Evolutionary conservation across 2,797 vertebrate species (phyloP).

Genomic region (Tapirus indicus): DNA sequence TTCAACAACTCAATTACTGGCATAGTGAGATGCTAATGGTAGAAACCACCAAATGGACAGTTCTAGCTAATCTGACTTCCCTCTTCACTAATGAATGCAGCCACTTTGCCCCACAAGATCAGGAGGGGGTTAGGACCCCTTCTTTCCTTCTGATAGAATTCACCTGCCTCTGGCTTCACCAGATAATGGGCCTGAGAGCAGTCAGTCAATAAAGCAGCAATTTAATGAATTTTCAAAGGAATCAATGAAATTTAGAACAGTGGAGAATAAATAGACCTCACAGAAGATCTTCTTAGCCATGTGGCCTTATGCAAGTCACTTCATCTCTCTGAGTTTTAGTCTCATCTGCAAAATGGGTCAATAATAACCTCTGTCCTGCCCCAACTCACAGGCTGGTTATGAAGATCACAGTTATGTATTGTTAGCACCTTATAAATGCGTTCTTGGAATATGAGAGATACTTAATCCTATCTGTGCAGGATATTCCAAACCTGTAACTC

Average conservation of each 20-base stretch:
- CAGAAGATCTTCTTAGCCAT: background rate
- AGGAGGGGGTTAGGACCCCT: background rate
- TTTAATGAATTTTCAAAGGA: background rate
- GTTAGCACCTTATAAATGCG: background rate
- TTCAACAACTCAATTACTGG: constrained; percentile 63
- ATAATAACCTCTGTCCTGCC: background rate
- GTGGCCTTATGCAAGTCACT: background rate
- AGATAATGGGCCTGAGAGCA: background rate
- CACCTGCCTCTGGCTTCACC: background rate
- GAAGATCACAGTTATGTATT: background rate
- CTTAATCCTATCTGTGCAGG: background rate
- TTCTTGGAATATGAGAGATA: background rate
- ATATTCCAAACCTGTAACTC: background rate
- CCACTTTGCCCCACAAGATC: constrained; percentile 30
- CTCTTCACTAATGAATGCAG: constrained; percentile 41
- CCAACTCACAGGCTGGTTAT: background rate
- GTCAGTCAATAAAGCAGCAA: background rate
- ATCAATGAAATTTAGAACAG: background rate
- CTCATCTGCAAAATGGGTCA: background rate
- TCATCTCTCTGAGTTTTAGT: background rate
- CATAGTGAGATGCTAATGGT: constrained; percentile 59
- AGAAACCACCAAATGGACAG: constrained; percentile 54
- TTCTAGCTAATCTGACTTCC: constrained; percentile 70
- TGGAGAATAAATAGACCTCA: background rate
- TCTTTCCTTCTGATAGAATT: constrained; percentile 41